Percentiles rank a stretch among this genome's conserved stretches.
Evolutionary conservation across 2,113 vertebrate species (phyloP).

Genomic region (Cyanoliseus patagonus): DNA sequence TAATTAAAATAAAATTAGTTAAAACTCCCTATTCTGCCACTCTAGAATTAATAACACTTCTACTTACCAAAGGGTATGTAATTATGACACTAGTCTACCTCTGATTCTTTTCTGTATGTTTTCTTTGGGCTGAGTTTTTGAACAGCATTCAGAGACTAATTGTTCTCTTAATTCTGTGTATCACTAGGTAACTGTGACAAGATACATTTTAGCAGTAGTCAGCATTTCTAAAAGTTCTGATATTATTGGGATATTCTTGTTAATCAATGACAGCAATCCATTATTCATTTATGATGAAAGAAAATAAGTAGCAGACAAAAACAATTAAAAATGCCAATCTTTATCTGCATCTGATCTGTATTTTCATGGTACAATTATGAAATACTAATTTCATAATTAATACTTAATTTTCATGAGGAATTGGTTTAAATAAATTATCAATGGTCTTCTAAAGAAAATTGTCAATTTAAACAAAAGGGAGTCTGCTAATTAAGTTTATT

Average conservation of each 20-base stretch:
- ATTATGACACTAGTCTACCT: background rate
- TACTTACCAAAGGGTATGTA: background rate
- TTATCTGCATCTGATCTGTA: constrained; percentile 42
- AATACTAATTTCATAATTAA: constrained; percentile 61
- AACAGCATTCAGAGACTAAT: background rate
- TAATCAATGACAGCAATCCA: background rate
- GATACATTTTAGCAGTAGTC: constrained; percentile 7
- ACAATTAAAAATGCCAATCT: constrained; percentile 37
- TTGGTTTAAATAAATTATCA: constrained; percentile 56
- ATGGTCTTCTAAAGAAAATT: constrained; percentile 34
- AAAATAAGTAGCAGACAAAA: constrained; percentile 22
- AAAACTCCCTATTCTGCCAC: background rate
- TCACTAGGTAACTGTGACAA: background rate
- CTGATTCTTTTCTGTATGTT: background rate
- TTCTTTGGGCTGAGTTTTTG: background rate
- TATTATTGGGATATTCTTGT: background rate
- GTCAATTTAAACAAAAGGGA: constrained; percentile 38
- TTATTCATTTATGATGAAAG: background rate
- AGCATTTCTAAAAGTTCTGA: background rate
- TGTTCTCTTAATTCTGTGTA: background rate
- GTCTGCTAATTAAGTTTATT: constrained; percentile 47
- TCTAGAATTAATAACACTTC: background rate
- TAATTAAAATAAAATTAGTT: background rate
- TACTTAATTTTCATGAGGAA: constrained; percentile 56
- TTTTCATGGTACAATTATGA: constrained; percentile 30